phyloP scores from a whole-genome alignment of 1,140 invertebrate genomes.

The Ostrea edulis region DNA sequence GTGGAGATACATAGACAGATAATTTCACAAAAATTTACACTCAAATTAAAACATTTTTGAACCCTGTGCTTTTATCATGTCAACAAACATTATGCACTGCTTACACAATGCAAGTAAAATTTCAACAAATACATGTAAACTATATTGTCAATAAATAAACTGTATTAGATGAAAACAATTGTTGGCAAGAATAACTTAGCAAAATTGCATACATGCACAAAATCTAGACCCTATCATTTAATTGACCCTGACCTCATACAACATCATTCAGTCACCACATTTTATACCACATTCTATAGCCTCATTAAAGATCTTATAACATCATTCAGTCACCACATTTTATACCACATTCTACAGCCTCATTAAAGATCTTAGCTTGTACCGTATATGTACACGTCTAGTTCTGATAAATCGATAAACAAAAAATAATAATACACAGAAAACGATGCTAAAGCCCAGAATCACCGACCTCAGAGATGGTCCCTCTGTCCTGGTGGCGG shows the following conservation, averaged over 20 bases:
- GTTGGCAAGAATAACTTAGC: background rate
- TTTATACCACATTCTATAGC: background rate
- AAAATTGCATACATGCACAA: background rate
- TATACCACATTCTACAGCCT: constrained; percentile 54
- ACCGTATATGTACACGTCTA: constrained; percentile 68
- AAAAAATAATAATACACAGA: constrained; percentile 65
- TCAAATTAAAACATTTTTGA: background rate
- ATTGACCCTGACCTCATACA: background rate
- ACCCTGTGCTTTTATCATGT: background rate
- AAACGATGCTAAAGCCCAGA: constrained; percentile 57
- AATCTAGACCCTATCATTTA: background rate
- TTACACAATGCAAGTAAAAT: background rate
- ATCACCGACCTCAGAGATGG: background rate
- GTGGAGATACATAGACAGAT: background rate
- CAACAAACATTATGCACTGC: background rate
- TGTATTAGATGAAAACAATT: background rate
- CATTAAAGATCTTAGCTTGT: constrained; percentile 56
- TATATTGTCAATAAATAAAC: background rate
- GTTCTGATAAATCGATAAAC: constrained; percentile 69
- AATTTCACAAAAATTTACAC: background rate
- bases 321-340: background rate
- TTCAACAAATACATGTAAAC: background rate
- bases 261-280: background rate
- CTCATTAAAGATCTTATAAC: background rate
- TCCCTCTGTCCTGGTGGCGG: background rate